Evolutionary conservation across 1,140 invertebrate species (phyloP), one percentile per base, ranked within the genome.

Genomic region (Habropoda laboriosa): DNA sequence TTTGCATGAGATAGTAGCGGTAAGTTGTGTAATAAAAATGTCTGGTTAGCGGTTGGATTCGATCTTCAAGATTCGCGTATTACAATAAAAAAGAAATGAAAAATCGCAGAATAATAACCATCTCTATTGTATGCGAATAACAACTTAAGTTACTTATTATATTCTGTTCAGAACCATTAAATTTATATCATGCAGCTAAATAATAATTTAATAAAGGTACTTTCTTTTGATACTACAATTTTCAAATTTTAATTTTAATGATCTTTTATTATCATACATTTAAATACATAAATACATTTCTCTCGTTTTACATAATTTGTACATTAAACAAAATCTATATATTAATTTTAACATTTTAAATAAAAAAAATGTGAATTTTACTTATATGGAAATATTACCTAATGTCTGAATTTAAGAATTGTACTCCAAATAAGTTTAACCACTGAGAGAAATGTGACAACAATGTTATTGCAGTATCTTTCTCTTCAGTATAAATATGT

Each of bases 371-470:
- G 12, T 21, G 21, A 58, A 35, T 32, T 35, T 21, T 35, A 35
- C 35, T n/a, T 60, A n/a, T 35, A 35, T 3, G 16, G n/a, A 8
- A 18, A 57, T 12, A 10, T 79, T 18, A 45, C 10, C 18, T 12
- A 53, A 49, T 10, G 21, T 45, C 38, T 16, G 32, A 35, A 57
- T 45, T n/a, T 24, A 60, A 45, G 4, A 45, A 18, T 27, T 63
- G 53, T n/a, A n/a, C n/a, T 24, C 79, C 49, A 30, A 89, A 74
- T 24, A 55, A 40, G 55, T 87, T 72, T 12, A 93, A 38, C 92
- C 92, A 92, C 1, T 72, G 45, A 30, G 90, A 88, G 86, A 88
- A 93, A 68, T 93, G 92, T 7, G 88, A 88, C 8, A 92, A 63
- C 12, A 93, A 78, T 64, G 89, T 89, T 27, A 90, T 61, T 12